Percentiles rank a stretch among this genome's conserved stretches.
Evolutionary conservation across 1,140 invertebrate genomes (phyloP).

Genomic region (Aphidius gifuensis): DNA sequence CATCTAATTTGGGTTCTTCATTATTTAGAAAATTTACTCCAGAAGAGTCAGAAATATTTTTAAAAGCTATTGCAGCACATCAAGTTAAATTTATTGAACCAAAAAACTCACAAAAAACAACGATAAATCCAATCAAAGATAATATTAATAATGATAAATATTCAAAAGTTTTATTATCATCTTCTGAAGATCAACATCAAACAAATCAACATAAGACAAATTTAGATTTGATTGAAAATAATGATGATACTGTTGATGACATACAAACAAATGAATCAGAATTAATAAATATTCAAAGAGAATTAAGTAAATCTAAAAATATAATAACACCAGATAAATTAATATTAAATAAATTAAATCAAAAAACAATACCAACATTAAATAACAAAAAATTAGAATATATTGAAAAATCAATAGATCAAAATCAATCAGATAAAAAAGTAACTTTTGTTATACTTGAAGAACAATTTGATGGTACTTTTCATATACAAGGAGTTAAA

Average conservation of each 20-base stretch:
- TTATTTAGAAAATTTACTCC: constrained; percentile 45
- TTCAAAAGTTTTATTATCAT: too few relatives aligned
- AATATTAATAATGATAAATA: too few relatives aligned
- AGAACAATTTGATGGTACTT: constrained; percentile 78
- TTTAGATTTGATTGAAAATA: too few relatives aligned
- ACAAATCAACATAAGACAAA: too few relatives aligned
- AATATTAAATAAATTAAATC: too few relatives aligned
- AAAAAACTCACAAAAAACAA: constrained; percentile 27
- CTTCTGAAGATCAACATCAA: too few relatives aligned
- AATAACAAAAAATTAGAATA: constrained; percentile 70
- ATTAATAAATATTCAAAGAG: too few relatives aligned
- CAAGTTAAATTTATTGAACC: constrained; percentile 48
- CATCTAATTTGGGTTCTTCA: constrained; percentile 40
- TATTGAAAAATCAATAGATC: constrained; percentile 60
- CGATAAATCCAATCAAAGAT: constrained; percentile 17
- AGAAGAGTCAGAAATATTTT: constrained; percentile 47
- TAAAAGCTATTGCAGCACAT: constrained; percentile 51
- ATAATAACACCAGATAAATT: too few relatives aligned
- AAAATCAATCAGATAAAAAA: constrained; percentile 70
- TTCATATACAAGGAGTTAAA: constrained; percentile 74
- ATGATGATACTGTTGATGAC: too few relatives aligned
- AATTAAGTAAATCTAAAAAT: too few relatives aligned
- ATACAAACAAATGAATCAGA: too few relatives aligned
- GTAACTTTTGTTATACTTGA: constrained; percentile 82
- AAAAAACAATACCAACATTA: background rate